Conservation (phyloP, 2,113 vertebrate genomes). For the Castor canadensis region DNA sequence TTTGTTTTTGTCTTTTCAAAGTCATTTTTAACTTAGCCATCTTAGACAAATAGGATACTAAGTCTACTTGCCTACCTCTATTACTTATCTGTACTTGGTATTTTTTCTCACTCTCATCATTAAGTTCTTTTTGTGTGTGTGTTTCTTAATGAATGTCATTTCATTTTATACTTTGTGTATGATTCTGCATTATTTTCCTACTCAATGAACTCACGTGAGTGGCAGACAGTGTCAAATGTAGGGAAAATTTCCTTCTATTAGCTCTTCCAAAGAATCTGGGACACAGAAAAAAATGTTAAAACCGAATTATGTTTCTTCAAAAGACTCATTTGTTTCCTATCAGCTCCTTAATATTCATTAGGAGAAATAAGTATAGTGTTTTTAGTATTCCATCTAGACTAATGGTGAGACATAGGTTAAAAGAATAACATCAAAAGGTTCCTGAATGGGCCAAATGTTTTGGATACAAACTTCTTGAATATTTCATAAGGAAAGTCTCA, state of each 20-base stretch:
- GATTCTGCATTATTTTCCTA: slow-evolving; percentile 20
- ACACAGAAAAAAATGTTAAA: neutral
- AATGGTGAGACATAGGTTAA: neutral
- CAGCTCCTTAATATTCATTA: neutral
- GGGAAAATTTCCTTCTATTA: neutral
- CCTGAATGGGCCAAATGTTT: slow-evolving; percentile 36
- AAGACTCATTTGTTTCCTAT: neutral
- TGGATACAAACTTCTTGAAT: neutral
- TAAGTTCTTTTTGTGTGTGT: neutral
- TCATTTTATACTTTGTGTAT: neutral
- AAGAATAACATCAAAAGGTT: neutral
- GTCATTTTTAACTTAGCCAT: neutral
- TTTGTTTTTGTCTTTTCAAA: slow-evolving; percentile 15
- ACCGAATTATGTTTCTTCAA: neutral
- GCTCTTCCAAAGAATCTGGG: neutral
- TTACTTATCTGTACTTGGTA: neutral
- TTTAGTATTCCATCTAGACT: neutral
- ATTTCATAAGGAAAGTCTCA: slow-evolving; percentile 38
- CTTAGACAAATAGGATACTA: neutral
- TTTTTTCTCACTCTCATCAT: neutral
- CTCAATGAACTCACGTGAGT: neutral
- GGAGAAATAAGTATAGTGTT: neutral
- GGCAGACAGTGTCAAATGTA: neutral
- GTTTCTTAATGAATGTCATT: neutral
- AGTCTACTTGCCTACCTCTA: neutral